phyloP scores from a whole-genome alignment of 2,797 vertebrate genomes.

The Holocentrus rufus region DNA sequence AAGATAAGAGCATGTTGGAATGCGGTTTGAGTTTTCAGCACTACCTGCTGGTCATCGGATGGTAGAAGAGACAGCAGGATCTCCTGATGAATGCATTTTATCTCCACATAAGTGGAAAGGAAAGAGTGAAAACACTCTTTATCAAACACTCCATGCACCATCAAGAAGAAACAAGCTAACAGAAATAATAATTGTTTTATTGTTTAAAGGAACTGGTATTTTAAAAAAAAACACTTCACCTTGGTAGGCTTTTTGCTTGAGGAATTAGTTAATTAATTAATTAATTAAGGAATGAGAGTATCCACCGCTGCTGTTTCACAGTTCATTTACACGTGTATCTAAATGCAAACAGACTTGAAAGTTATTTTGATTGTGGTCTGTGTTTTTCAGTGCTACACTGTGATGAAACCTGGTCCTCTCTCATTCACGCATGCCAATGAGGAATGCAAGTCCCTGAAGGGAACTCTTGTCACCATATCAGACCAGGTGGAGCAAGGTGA shows the following conservation, averaged over 20 bases:
- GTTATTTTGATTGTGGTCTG: conserved; percentile 4
- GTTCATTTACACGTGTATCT: background rate
- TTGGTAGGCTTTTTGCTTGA: too few relatives aligned
- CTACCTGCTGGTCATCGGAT: conserved; percentile 1
- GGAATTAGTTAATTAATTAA: too few relatives aligned
- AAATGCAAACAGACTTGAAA: background rate
- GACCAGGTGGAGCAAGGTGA: conserved; percentile 94
- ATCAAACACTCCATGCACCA: too few relatives aligned
- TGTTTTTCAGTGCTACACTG: conserved; percentile 87
- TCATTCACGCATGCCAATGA: conserved; percentile 83
- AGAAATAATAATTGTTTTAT: too few relatives aligned
- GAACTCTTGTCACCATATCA: conserved; percentile 86
- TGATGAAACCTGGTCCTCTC: conserved; percentile 58
- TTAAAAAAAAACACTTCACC: too few relatives aligned
- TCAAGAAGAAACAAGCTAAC: too few relatives aligned
- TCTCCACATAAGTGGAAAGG: background rate
- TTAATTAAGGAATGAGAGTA: too few relatives aligned
- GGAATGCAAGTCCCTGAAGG: conserved; percentile 80
- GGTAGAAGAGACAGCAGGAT: background rate
- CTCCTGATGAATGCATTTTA: background rate
- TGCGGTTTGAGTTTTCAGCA: background rate
- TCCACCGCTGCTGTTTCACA: too few relatives aligned
- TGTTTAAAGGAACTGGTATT: too few relatives aligned
- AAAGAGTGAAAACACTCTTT: too few relatives aligned
- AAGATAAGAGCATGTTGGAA: too few relatives aligned